Evolutionary conservation across 2,113 vertebrate species (phyloP), one percentile per base, ranked within the genome.

Genomic region (Melanotaenia duboulayi): DNA sequence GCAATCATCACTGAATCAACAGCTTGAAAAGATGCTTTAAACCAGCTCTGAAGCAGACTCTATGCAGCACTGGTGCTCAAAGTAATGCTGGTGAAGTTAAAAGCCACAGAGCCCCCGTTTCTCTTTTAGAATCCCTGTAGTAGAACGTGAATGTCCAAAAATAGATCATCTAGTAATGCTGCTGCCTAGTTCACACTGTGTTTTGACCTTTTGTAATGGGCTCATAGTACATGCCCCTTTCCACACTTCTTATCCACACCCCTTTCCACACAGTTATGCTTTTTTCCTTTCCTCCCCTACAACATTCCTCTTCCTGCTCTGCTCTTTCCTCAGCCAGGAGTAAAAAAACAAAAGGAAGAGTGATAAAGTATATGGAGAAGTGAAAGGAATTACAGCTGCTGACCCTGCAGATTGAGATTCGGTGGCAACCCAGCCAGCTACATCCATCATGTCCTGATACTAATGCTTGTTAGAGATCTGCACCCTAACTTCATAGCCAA

Each of bases 381-480:
- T 54, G 44, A 65, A 59, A 68, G 35, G 51, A 74, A 71, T 17
- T 24, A 1, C 9, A 44, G 46, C 23, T 83, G 89, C 87, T 91
- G 89, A 88, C 67, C 23, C 20, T 65, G 84, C 83, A 76, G 6
- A 82, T 87, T 88, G 67, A 67, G 54, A 54, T 32, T 65, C 22
- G 11, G 76, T 72, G 74, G 79, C 80, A 68, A 73, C 77, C 78
- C 72, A 61, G 89, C 65, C 63, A 71, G 78, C 61, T 22, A 39
- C 80, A 87, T 89, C 80, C 82, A 89, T 91, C 86, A 85, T 51
- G 28, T 50, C 82, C 73, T 74, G 62, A 85, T 83, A 80, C 78
- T 85, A 83, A 88, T 85, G 78, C 65, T 62, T 81, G 67, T 50
- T 76, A 55, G 46, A 84, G 74, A 75, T 25, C 63, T 68, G 50